Percentiles rank a stretch among this genome's conserved stretches.
Evolutionary conservation across 1,140 invertebrate species (phyloP).

Genomic region (Drosophila takahashii): DNA sequence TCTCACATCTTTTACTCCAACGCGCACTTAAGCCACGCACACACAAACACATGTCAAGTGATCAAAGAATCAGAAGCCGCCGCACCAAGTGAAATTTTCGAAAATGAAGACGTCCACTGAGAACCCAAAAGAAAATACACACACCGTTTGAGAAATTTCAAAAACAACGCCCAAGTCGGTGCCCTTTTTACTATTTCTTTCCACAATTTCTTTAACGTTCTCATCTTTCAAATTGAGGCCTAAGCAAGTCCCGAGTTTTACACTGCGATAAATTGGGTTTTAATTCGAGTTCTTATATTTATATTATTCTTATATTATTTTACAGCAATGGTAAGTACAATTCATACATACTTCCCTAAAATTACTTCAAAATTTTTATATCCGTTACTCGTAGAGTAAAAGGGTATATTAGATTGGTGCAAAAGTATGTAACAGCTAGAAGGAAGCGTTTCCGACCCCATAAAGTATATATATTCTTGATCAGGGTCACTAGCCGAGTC

Average conservation of each 20-base stretch:
- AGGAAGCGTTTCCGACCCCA: too few species aligned
- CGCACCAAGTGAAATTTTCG: conserved; percentile 46
- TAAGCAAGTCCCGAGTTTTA: conserved; percentile 12
- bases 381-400: too few species aligned
- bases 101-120: conserved; percentile 67
- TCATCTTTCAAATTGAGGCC: conserved; percentile 66
- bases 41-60: conserved; percentile 63
- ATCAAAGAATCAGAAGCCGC: conserved; percentile 70
- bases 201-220: conserved; percentile 62
- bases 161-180: conserved; percentile 73
- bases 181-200: conserved; percentile 58
- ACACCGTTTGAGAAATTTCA: conserved; percentile 68
- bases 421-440: too few species aligned
- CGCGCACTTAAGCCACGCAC: conserved; percentile 62
- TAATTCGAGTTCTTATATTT: too few species aligned
- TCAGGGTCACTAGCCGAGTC: too few species aligned
- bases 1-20: conserved; percentile 70
- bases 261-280: not conserved
- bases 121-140: conserved; percentile 24
- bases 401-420: too few species aligned
- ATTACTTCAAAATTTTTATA: too few species aligned
- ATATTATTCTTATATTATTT: too few species aligned
- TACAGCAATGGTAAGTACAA: too few species aligned
- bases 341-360: too few species aligned
- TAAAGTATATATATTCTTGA: too few species aligned